These are phyloP conservation scores for Pseudorectes ferrugineus DNA, from an alignment of 2,113 vertebrate species.

Conservation along the genomic window DNA sequence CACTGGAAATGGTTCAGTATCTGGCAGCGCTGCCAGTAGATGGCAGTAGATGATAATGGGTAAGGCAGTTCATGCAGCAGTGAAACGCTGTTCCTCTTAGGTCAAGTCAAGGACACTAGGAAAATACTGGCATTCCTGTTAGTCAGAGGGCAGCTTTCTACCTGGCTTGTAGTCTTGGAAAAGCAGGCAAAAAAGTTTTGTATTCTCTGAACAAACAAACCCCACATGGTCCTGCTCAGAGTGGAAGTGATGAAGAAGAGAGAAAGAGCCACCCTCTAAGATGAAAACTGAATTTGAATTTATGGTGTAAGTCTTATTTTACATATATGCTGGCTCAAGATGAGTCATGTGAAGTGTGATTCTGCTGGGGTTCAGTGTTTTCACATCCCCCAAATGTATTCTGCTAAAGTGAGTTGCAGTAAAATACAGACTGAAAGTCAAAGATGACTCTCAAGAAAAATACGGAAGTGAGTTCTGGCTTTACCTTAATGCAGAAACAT, in stretches of 20 bases:
- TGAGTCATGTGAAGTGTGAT: neutral
- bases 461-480: neutral
- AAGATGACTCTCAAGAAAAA: neutral
- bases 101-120: neutral
- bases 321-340: neutral
- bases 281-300: neutral
- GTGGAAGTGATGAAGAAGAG: neutral
- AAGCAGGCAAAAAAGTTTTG: neutral
- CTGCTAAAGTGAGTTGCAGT: neutral
- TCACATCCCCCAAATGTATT: neutral
- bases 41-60: slow-evolving; percentile 3
- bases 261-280: rapidly evolving
- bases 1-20: neutral
- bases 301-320: neutral
- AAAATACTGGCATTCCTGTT: neutral
- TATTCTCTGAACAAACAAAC: neutral
- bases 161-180: neutral
- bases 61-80: neutral
- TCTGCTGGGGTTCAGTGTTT: neutral
- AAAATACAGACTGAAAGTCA: neutral
- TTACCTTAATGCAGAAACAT: neutral
- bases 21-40: neutral
- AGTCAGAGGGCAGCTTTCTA: neutral
- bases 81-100: neutral
- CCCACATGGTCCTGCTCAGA: rapidly evolving